Conservation (phyloP, 2,113 vertebrate species). For the Notarius lentiginosus region DNA sequence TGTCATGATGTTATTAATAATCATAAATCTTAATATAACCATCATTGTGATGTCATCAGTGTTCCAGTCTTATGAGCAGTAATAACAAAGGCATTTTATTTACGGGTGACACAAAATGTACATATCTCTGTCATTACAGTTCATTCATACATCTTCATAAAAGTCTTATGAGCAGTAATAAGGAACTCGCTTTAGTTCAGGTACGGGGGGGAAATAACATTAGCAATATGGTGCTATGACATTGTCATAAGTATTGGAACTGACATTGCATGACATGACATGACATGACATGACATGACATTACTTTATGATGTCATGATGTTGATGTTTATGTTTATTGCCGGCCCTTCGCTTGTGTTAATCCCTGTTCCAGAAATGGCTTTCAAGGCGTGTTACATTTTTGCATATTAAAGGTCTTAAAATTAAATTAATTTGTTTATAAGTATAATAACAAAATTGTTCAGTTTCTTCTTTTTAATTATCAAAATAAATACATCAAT, state of each 20-base stretch:
- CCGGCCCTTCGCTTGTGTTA: not conserved
- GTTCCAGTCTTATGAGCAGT: not conserved
- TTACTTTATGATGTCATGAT: not conserved
- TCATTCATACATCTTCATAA: not conserved
- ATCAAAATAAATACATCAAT: too few species aligned
- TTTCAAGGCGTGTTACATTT: not conserved
- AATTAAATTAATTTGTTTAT: not conserved
- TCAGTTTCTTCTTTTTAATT: too few species aligned
- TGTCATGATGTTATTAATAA: too few species aligned
- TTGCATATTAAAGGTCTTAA: too few species aligned
- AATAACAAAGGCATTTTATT: too few species aligned
- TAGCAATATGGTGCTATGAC: not conserved
- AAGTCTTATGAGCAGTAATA: not conserved
- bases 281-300: too few species aligned
- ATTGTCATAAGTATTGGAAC: not conserved
- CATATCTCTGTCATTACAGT: not conserved
- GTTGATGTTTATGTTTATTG: not conserved
- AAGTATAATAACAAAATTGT: too few species aligned
- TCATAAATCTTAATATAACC: not conserved
- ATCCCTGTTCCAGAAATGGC: not conserved
- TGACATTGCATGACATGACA: too few species aligned
- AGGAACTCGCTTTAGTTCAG: not conserved
- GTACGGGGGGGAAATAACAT: not conserved
- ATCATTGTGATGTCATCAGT: not conserved
- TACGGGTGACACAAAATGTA: too few species aligned